phyloP scores from a whole-genome alignment of 2,797 vertebrate genomes.

The Sandelia bainsii region DNA sequence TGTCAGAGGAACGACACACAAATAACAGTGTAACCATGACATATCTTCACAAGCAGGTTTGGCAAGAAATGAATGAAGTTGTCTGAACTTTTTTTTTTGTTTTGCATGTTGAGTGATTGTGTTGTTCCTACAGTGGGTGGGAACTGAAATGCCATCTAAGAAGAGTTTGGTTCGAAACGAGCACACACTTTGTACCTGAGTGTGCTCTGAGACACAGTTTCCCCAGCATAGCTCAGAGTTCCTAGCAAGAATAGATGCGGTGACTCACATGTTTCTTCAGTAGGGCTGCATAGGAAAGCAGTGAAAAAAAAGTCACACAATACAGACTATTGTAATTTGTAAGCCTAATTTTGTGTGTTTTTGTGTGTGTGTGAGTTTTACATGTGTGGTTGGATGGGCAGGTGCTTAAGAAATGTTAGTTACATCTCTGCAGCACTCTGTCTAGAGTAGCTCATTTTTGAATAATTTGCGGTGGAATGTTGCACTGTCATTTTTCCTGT shows the following conservation, averaged over 20 bases:
- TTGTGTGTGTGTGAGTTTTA: constrained; percentile 35
- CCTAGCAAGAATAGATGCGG: constrained; percentile 50
- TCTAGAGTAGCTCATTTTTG: constrained; percentile 12
- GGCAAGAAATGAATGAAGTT: background rate
- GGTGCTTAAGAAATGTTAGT: constrained; percentile 15
- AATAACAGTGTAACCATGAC: background rate
- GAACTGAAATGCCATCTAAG: constrained; percentile 44
- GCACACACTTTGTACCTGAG: constrained; percentile 43
- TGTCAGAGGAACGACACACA: background rate
- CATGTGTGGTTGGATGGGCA: constrained; percentile 38
- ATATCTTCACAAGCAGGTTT: background rate
- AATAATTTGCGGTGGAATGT: constrained; percentile 43
- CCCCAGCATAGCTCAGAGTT: constrained; percentile 33
- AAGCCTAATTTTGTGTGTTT: constrained; percentile 26
- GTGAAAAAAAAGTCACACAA: constrained; percentile 3
- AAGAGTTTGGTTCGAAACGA: constrained; percentile 43
- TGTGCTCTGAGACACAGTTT: constrained; percentile 60
- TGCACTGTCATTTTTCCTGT: constrained; percentile 64
- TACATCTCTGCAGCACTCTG: background rate
- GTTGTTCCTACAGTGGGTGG: constrained; percentile 67
- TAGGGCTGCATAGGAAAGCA: constrained; percentile 41
- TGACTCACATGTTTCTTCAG: constrained; percentile 63
- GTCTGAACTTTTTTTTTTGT: background rate
- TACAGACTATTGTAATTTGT: constrained; percentile 33
- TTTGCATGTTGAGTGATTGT: constrained; percentile 13